phyloP scores from a whole-genome alignment of 2,888 invertebrate genomes.

The Selenia dentaria region DNA sequence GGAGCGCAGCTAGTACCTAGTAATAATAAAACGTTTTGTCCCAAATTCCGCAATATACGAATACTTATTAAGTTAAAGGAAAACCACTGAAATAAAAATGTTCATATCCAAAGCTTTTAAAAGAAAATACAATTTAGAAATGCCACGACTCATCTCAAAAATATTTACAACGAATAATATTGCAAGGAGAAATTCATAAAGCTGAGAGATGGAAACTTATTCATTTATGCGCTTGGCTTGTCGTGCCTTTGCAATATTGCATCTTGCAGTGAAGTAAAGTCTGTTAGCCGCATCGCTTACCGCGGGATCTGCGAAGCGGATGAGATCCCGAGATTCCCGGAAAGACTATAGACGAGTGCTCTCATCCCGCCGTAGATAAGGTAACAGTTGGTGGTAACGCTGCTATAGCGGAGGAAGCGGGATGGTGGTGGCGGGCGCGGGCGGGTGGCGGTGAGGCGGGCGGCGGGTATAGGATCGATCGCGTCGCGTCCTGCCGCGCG shows the following conservation, averaged over 20 bases:
- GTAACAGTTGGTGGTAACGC: conserved; percentile 25
- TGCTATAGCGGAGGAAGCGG: conserved; percentile 44
- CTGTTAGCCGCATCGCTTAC: not conserved
- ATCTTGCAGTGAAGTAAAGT: not conserved
- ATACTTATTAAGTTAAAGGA: no score
- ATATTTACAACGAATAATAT: not conserved
- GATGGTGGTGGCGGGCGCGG: conserved; percentile 70
- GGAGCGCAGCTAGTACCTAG: no score
- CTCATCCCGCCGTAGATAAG: no score
- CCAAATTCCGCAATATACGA: no score
- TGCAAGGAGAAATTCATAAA: not conserved
- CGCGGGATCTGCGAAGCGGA: conserved; percentile 22
- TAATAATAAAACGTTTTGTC: no score
- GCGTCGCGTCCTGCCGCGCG: conserved; percentile 17
- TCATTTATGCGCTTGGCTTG: not conserved
- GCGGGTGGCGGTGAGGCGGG: conserved; percentile 50
- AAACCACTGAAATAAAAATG: no score
- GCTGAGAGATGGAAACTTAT: no score
- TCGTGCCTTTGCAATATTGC: not conserved
- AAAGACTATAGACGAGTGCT: conserved; percentile 66
- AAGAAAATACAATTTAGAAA: no score
- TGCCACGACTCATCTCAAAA: no score
- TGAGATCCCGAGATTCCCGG: conserved; percentile 71
- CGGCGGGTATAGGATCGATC: conserved; percentile 39
- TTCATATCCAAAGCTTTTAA: no score